Percentiles rank a stretch among this genome's conserved stretches.
Conservation (phyloP, 2,888 invertebrate species). For the Ophioninae sp. region DNA sequence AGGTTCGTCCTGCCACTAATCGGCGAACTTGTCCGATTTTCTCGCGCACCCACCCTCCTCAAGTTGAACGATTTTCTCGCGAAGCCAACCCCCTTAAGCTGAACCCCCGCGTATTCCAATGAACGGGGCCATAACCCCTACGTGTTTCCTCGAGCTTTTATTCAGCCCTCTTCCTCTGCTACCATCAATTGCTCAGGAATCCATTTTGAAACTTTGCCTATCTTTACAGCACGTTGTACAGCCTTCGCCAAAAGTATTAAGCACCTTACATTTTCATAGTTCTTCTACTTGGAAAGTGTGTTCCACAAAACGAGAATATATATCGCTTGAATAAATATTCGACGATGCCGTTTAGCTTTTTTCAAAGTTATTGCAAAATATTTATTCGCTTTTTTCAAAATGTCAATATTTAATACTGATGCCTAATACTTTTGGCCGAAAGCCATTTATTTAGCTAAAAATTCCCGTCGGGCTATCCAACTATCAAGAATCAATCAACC, state of each 20-base stretch:
- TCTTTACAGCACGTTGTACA: no score
- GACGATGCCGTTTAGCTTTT: no score
- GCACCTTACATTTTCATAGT: no score
- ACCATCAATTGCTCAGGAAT: conserved; percentile 32
- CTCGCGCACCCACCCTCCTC: conserved; percentile 5
- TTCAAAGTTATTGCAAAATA: no score
- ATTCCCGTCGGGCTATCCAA: background rate
- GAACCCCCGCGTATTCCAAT: conserved; percentile 43
- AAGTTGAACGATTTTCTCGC: conserved; percentile 51
- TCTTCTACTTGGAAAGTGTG: no score
- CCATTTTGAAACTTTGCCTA: conserved; percentile 39
- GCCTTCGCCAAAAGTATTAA: background rate
- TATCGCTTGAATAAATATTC: no score
- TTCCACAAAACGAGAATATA: no score
- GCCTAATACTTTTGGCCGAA: no score
- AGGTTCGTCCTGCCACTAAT: conserved; percentile 36
- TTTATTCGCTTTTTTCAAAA: no score
- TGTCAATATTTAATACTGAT: no score
- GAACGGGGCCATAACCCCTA: conserved; percentile 45
- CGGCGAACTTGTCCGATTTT: conserved; percentile 51
- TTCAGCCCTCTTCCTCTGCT: background rate
- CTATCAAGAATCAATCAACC: background rate
- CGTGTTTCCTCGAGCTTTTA: conserved; percentile 40
- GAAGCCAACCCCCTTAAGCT: background rate
- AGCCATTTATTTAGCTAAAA: background rate